Conservation (phyloP, 2,797 vertebrate genomes). For the Podarcis siculus region DNA sequence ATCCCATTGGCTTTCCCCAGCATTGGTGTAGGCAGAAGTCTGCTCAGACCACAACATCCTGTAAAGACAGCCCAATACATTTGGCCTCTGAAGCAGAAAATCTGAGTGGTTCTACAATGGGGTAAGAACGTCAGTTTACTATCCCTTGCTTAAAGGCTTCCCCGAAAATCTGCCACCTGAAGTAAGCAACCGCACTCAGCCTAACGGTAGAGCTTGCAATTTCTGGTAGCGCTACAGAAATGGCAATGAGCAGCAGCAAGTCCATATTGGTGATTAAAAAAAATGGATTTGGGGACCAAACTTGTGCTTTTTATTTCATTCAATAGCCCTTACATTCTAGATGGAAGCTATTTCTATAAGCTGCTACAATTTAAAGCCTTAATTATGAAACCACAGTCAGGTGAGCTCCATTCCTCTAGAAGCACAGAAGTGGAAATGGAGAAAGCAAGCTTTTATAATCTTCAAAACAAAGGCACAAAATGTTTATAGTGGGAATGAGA, state of each 20-base stretch:
- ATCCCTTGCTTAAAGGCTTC: neutral
- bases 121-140: neutral
- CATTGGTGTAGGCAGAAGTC: too few relatives aligned
- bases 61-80: neutral
- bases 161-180: neutral
- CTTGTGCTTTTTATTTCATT: slow-evolving; percentile 49
- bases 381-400: slow-evolving; percentile 1
- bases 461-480: neutral
- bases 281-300: slow-evolving; percentile 55
- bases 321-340: slow-evolving; percentile 31
- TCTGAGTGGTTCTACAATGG: neutral
- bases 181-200: neutral
- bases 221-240: neutral
- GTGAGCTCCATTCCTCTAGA: neutral
- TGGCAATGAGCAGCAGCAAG: neutral
- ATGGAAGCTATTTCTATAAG: slow-evolving; percentile 61
- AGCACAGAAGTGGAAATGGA: neutral
- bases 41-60: neutral
- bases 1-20: neutral
- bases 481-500: neutral
- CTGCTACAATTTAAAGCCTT: slow-evolving; percentile 44
- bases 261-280: slow-evolving; percentile 57
- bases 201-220: neutral
- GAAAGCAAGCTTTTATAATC: neutral
- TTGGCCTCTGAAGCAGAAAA: neutral